Evolutionary conservation across 2,797 vertebrate species (phyloP).

Genomic region (Mormyrus proboscirostris): DNA sequence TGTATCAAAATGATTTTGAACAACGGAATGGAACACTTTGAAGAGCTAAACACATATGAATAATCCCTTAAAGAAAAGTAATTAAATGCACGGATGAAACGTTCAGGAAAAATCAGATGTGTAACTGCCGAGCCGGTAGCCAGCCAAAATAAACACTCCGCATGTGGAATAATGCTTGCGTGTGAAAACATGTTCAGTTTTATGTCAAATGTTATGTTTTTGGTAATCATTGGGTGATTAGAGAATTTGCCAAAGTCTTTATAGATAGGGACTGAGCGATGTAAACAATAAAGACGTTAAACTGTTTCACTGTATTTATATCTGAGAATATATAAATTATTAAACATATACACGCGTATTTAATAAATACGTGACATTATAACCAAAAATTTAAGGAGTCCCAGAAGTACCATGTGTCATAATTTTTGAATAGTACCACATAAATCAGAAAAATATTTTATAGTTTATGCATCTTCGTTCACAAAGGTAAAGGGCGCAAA

Average conservation of each 20-base stretch:
- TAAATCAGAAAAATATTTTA: background rate
- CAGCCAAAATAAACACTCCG: background rate
- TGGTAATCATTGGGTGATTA: background rate
- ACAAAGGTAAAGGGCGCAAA: background rate
- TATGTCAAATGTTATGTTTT: background rate
- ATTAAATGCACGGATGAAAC: conserved; percentile 1
- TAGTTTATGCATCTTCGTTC: background rate
- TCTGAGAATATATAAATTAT: background rate
- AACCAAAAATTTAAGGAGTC: background rate
- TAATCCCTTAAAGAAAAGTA: background rate
- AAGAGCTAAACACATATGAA: background rate
- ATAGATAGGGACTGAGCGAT: background rate
- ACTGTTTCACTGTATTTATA: background rate
- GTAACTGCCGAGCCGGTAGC: background rate
- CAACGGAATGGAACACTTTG: background rate
- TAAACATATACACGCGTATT: background rate
- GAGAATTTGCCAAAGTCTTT: background rate
- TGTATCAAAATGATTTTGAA: background rate
- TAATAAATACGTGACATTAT: background rate
- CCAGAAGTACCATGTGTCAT: background rate
- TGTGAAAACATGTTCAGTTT: background rate
- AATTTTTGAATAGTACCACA: background rate
- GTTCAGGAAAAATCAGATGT: background rate
- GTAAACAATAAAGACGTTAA: background rate
- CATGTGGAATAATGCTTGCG: background rate